Conservation (phyloP, 1,140 invertebrate species). For the Brachionus asplanchnoidis region DNA sequence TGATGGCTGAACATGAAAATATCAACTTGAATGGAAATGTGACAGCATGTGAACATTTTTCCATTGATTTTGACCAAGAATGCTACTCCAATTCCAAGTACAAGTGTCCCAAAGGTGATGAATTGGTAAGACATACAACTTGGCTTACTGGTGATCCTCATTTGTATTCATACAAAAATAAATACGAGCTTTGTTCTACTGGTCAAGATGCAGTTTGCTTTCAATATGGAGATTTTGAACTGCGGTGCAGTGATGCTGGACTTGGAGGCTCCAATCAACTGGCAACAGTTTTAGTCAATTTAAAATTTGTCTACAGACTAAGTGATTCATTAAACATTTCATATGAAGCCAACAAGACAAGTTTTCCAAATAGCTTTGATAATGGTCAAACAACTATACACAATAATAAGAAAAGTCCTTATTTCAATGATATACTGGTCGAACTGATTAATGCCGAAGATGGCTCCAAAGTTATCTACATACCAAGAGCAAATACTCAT, state of each 20-base stretch:
- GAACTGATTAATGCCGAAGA: not conserved
- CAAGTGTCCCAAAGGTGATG: not conserved
- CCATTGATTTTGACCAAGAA: not conserved
- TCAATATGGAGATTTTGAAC: not conserved
- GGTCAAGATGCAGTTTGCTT: not conserved
- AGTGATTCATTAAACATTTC: not conserved
- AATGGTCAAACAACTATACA: not conserved
- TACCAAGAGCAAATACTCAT: not conserved
- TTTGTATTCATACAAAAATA: conserved; percentile 19
- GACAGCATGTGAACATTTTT: not conserved
- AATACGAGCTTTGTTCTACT: not conserved
- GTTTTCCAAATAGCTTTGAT: not conserved
- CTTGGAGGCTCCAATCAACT: not conserved
- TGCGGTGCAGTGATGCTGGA: not conserved
- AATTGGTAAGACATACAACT: not conserved
- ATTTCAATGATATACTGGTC: not conserved
- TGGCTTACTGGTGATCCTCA: conserved; percentile 5
- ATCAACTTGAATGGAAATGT: not conserved
- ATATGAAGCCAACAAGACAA: not conserved
- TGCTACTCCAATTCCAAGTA: not conserved
- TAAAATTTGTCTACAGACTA: not conserved
- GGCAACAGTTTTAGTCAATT: not conserved
- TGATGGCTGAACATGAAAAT: not conserved
- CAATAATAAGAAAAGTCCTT: not conserved
- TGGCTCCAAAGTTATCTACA: not conserved